Evolutionary conservation across 1,140 invertebrate genomes (phyloP).

Genomic region (Leptinotarsa texana): DNA sequence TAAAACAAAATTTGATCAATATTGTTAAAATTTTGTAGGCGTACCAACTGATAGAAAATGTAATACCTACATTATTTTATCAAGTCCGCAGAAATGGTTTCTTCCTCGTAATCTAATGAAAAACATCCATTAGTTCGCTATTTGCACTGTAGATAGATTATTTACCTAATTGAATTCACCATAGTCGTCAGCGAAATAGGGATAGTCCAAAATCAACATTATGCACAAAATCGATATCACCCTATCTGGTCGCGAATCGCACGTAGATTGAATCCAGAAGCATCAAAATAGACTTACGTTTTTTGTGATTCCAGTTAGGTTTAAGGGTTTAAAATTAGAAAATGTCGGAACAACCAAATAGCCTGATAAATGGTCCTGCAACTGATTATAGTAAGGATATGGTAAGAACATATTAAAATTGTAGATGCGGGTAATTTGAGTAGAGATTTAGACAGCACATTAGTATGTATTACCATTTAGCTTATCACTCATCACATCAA

Average conservation of each 20-base stretch:
- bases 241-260: neutral
- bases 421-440: neutral
- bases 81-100: neutral
- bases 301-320: slow-evolving; percentile 13
- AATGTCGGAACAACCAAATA: slow-evolving; percentile 33
- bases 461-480: too few relatives aligned
- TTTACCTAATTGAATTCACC: neutral
- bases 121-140: neutral
- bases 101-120: neutral
- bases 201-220: neutral
- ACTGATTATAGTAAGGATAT: slow-evolving; percentile 25
- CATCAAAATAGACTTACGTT: neutral
- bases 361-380: slow-evolving; percentile 29
- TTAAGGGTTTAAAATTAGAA: slow-evolving; percentile 10
- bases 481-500: too few relatives aligned
- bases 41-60: too few relatives aligned
- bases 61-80: too few relatives aligned
- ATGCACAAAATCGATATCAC: slow-evolving; percentile 11
- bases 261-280: too few relatives aligned
- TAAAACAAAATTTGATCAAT: too few relatives aligned
- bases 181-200: neutral
- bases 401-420: slow-evolving; percentile 7
- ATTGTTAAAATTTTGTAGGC: too few relatives aligned
- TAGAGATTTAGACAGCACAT: slow-evolving; percentile 21
- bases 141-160: neutral